phyloP scores from a whole-genome alignment of 2,113 vertebrate species.

The Lamprotornis superbus region DNA sequence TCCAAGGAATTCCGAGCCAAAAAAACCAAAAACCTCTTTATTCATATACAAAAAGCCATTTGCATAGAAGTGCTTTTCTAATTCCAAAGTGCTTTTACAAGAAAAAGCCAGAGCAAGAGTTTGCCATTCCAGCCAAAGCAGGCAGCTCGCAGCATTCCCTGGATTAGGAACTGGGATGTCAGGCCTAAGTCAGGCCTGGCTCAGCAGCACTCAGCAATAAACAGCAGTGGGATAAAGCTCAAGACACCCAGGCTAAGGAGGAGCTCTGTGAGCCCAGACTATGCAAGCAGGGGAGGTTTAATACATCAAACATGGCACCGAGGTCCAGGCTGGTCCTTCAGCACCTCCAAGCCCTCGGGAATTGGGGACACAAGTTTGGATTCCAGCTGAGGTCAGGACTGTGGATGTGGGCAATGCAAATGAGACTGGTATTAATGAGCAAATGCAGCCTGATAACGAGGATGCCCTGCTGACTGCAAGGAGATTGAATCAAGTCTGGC shows the following conservation, averaged over 20 bases:
- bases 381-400: neutral
- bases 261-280: neutral
- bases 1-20: neutral
- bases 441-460: too few species aligned
- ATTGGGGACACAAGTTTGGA: neutral
- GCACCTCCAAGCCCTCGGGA: neutral
- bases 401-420: too few species aligned
- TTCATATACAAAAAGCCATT: neutral
- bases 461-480: too few species aligned
- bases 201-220: neutral
- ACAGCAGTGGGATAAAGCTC: constrained; percentile 1
- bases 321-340: neutral
- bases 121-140: neutral
- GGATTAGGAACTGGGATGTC: neutral
- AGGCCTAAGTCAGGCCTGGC: neutral
- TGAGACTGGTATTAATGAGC: too few species aligned
- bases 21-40: neutral
- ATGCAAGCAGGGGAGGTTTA: neutral
- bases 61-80: neutral
- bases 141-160: neutral
- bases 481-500: too few species aligned
- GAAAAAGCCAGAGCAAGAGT: constrained; percentile 10
- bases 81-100: constrained; percentile 24
- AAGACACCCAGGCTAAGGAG: neutral
- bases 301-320: neutral